Evolutionary conservation across 2,888 invertebrate species (phyloP).

Genomic region (Sepioteuthis lessoniana): DNA sequence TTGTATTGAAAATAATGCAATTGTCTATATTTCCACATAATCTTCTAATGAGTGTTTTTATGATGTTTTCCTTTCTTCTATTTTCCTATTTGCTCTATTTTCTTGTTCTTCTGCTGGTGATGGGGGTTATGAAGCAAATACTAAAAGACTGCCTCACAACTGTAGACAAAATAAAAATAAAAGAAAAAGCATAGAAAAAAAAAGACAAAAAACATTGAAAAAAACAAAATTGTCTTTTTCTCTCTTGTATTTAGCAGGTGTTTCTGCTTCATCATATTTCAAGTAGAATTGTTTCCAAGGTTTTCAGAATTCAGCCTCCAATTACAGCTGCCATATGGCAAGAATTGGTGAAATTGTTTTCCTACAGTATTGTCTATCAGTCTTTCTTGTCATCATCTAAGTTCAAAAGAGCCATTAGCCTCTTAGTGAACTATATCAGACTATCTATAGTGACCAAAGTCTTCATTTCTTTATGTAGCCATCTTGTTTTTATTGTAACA

Average conservation of each 20-base stretch:
- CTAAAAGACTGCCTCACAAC: background rate
- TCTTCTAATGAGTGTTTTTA: too few species aligned
- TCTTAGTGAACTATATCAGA: too few species aligned
- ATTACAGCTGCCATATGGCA: background rate
- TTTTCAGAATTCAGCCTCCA: conserved; percentile 1
- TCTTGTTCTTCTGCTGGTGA: background rate
- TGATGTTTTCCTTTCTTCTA: background rate
- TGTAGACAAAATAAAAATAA: background rate
- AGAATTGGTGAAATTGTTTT: background rate
- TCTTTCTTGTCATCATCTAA: background rate
- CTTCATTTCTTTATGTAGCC: too few species aligned
- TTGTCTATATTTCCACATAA: background rate
- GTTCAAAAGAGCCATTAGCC: background rate
- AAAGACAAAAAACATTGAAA: background rate
- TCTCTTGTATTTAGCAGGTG: background rate
- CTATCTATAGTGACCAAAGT: background rate
- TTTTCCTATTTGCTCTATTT: background rate
- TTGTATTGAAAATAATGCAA: background rate
- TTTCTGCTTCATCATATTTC: background rate
- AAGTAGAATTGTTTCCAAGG: background rate
- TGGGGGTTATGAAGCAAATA: background rate
- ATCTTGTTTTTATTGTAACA: too few species aligned
- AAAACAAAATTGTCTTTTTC: too few species aligned
- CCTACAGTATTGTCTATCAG: background rate
- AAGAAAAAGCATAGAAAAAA: background rate